phyloP scores from a whole-genome alignment of 2,797 vertebrate genomes.

The Sebastolobus alascanus region DNA sequence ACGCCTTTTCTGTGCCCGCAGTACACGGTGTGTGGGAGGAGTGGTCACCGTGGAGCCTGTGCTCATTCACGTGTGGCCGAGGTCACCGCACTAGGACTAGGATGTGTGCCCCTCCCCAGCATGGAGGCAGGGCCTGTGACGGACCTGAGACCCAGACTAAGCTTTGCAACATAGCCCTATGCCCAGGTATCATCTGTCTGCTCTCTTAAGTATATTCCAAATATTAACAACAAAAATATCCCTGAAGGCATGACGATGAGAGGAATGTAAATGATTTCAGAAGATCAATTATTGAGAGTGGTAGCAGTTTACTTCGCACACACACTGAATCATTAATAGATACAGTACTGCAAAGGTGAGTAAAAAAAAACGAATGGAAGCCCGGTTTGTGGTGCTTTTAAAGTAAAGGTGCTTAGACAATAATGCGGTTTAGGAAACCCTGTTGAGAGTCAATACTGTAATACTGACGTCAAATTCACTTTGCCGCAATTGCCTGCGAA shows the following conservation, averaged over 20 bases:
- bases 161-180: slow-evolving; percentile 99
- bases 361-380: slow-evolving; percentile 37
- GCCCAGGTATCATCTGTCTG: slow-evolving; percentile 90
- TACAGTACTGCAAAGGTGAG: slow-evolving; percentile 60
- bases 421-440: slow-evolving; percentile 57
- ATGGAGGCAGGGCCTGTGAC: slow-evolving; percentile 97
- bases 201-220: slow-evolving; percentile 44
- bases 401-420: slow-evolving; percentile 44
- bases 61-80: slow-evolving; percentile 99
- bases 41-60: slow-evolving; percentile 99
- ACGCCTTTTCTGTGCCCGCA: slow-evolving; percentile 88
- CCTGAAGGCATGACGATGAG: slow-evolving; percentile 37
- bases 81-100: slow-evolving; percentile 98
- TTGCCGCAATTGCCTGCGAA: slow-evolving; percentile 76
- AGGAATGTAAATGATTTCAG: slow-evolving; percentile 1
- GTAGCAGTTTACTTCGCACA: neutral
- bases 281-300: slow-evolving; percentile 1
- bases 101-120: slow-evolving; percentile 95
- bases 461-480: slow-evolving; percentile 81
- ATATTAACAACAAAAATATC: slow-evolving; percentile 9
- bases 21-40: slow-evolving; percentile 99
- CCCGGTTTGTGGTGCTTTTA: slow-evolving; percentile 49
- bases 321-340: slow-evolving; percentile 29
- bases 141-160: slow-evolving; percentile 99
- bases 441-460: slow-evolving; percentile 65